phyloP scores from a whole-genome alignment of 2,113 vertebrate species.

The Solenodon paradoxus region DNA sequence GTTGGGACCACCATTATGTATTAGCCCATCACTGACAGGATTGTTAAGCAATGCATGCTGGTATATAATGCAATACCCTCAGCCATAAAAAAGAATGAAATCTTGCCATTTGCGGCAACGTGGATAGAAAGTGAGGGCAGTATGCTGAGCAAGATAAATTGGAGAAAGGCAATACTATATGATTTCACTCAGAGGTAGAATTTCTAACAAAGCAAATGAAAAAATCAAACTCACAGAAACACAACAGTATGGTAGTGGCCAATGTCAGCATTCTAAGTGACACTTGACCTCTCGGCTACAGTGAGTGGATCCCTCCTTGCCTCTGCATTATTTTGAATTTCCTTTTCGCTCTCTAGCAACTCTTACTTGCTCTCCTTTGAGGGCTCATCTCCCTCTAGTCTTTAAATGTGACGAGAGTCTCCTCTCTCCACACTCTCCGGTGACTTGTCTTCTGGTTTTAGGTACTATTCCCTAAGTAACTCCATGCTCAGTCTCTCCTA shows the following conservation, averaged over 20 bases:
- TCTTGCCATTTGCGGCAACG: background rate
- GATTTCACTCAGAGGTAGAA: background rate
- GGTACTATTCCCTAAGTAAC: background rate
- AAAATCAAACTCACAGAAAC: background rate
- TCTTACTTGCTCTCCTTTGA: background rate
- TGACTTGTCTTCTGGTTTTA: background rate
- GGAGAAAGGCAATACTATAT: background rate
- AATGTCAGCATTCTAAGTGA: background rate
- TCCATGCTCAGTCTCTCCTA: rapidly evolving
- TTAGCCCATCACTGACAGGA: background rate
- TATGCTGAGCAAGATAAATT: background rate
- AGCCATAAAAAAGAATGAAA: background rate
- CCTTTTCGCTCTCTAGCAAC: background rate
- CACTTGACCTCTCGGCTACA: background rate
- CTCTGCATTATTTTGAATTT: background rate
- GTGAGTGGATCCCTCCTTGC: background rate
- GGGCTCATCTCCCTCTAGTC: background rate
- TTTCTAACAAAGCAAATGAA: no score
- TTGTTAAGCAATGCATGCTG: background rate
- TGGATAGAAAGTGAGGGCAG: background rate
- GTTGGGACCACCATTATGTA: background rate
- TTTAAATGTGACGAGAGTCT: background rate
- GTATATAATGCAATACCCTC: background rate
- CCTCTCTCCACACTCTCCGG: no score
- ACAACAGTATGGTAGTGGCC: background rate